Evolutionary conservation across 2,888 invertebrate species (phyloP).

Genomic region (Cynaeus angustus): DNA sequence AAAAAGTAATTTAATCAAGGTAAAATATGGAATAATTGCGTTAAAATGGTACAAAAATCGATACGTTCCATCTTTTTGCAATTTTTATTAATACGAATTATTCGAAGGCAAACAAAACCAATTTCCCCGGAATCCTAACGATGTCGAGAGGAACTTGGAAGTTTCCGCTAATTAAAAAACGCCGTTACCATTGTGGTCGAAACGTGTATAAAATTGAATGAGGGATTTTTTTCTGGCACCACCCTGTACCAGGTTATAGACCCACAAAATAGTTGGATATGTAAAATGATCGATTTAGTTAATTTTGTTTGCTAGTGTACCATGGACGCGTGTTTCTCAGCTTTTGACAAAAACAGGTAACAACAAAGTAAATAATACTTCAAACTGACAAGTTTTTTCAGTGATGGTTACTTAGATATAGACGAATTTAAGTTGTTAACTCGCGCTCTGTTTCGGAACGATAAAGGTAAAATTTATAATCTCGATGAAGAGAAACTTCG

Average conservation of each 20-base stretch:
- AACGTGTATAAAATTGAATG: slow-evolving; percentile 34
- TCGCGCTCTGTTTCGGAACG: slow-evolving; percentile 89
- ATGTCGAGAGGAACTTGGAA: slow-evolving; percentile 4
- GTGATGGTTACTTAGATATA: slow-evolving; percentile 85
- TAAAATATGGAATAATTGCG: slow-evolving; percentile 22
- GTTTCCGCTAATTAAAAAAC: slow-evolving; percentile 9
- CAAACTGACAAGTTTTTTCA: slow-evolving; percentile 65
- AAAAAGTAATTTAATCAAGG: too few relatives aligned
- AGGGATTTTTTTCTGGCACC: slow-evolving; percentile 39
- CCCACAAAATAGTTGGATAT: slow-evolving; percentile 10
- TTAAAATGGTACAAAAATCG: slow-evolving; percentile 17
- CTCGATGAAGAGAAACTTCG: slow-evolving; percentile 81
- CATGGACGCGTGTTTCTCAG: slow-evolving; percentile 93
- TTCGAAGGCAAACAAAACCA: slow-evolving; percentile 13
- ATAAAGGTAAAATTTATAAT: slow-evolving; percentile 87
- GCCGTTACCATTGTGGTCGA: slow-evolving; percentile 19
- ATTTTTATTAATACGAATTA: slow-evolving; percentile 32
- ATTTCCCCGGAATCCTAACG: slow-evolving; percentile 8
- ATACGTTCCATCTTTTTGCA: slow-evolving; percentile 26
- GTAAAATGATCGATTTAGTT: slow-evolving; percentile 48
- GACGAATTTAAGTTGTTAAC: slow-evolving; percentile 88
- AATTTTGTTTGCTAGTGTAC: slow-evolving; percentile 46
- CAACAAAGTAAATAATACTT: slow-evolving; percentile 59
- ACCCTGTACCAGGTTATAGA: slow-evolving; percentile 42
- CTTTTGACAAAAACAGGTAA: slow-evolving; percentile 92